These are phyloP conservation scores for Falco rusticolus DNA, from an alignment of 2,797 vertebrate genomes.

Conservation along the genomic window DNA sequence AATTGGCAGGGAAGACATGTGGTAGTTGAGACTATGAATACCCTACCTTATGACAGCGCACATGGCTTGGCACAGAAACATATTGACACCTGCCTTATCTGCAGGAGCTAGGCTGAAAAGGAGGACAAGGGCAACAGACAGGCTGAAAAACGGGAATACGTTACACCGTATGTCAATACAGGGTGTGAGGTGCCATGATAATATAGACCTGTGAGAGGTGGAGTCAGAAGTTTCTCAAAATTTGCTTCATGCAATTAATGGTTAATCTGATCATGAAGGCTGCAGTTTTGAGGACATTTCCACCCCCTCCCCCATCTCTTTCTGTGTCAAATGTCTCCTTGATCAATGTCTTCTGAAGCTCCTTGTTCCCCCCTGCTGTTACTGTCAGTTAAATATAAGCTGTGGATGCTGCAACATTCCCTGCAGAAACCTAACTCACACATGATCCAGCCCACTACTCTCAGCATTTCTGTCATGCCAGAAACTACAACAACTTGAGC, in stretches of 20 bases:
- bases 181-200: not conserved
- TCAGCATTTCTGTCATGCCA: not conserved
- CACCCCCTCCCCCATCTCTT: not conserved
- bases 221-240: not conserved
- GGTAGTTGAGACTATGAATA: not conserved
- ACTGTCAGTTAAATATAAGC: not conserved
- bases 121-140: not conserved
- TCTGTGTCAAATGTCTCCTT: not conserved
- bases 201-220: not conserved
- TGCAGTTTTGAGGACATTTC: not conserved
- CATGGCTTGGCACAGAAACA: not conserved
- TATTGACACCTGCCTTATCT: constrained; percentile 28
- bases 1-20: not conserved
- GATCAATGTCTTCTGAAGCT: not conserved
- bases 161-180: not conserved
- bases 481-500: not conserved
- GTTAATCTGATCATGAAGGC: not conserved
- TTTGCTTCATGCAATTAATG: not conserved
- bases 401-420: not conserved
- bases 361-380: not conserved
- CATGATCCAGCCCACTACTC: not conserved
- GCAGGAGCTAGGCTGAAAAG: constrained; percentile 6
- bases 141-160: not conserved
- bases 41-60: not conserved
- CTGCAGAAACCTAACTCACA: not conserved